phyloP scores from a whole-genome alignment of 1,140 invertebrate species.

The roundworm (Caenorhabditis elegans) region WBcel235 BX284602.5:6134001-6134500 shows the following conservation, averaged over 20 bases:
- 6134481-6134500: too few species aligned
- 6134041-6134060: neutral
- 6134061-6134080: neutral
- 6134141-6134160: slow-evolving; percentile 21
- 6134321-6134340: too few species aligned
- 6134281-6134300: too few species aligned
- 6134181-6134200: neutral
- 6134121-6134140: slow-evolving; percentile 27
- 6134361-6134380: too few species aligned
- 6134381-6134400: too few species aligned
- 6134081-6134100: neutral
- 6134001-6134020: slow-evolving; percentile 5
- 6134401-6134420: too few species aligned
- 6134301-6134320: too few species aligned
- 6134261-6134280: neutral
- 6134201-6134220: neutral
- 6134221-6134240: neutral
- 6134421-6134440: too few species aligned
- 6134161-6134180: slow-evolving; percentile 24
- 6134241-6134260: neutral
- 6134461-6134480: too few species aligned
- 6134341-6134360: too few species aligned
- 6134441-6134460: too few species aligned
- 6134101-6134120: neutral
- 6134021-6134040: neutral